These are phyloP conservation scores for Threskiornis aethiopicus DNA, from an alignment of 2,797 vertebrate species.

Conservation along the genomic window DNA sequence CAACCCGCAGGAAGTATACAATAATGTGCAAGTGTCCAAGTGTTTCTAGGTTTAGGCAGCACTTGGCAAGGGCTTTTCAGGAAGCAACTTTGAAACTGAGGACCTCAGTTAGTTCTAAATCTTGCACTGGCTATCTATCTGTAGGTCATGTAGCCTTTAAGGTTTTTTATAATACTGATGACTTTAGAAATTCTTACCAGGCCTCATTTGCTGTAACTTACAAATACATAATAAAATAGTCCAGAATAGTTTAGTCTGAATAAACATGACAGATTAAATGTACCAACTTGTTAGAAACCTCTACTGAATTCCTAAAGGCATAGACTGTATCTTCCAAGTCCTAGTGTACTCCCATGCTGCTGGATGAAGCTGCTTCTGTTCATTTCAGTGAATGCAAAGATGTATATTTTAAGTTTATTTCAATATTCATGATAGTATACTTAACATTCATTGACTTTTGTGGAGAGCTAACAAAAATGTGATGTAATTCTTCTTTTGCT, in stretches of 20 bases:
- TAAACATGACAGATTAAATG: neutral
- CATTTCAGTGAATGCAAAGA: neutral
- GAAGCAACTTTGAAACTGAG: neutral
- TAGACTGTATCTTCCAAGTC: neutral
- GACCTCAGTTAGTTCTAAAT: neutral
- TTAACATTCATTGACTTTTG: neutral
- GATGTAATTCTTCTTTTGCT: neutral
- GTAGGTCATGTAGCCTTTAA: neutral
- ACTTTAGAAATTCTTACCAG: neutral
- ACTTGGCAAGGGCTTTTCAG: neutral
- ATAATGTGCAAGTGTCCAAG: neutral
- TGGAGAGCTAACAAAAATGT: neutral
- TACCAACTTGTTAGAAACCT: neutral
- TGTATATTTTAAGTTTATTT: neutral
- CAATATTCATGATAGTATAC: neutral
- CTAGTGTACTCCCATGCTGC: neutral
- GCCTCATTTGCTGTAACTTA: neutral
- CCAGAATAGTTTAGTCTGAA: neutral
- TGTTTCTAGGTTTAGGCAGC: neutral
- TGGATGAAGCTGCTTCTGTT: neutral
- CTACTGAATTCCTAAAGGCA: neutral
- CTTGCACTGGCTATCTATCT: neutral
- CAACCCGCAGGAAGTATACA: neutral
- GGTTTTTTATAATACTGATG: neutral
- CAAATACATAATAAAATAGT: neutral